Evolutionary conservation across 2,888 invertebrate species (phyloP).

Genomic region (Gastrophysa polygoni): DNA sequence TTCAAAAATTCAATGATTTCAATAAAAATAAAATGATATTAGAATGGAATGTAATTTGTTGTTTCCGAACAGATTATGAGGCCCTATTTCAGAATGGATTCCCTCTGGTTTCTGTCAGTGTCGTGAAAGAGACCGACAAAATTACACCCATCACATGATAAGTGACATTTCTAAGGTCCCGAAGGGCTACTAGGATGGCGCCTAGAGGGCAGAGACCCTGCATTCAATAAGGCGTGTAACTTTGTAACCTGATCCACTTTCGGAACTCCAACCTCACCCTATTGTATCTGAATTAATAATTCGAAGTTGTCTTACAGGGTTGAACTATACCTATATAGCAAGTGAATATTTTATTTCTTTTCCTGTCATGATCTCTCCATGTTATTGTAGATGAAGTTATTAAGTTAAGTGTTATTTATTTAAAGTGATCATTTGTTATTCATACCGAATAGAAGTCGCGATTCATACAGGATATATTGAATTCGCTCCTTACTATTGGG

Average conservation of each 20-base stretch:
- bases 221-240: conserved; percentile 14
- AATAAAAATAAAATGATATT: too few species aligned
- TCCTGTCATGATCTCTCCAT: too few species aligned
- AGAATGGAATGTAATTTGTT: too few species aligned
- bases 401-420: too few species aligned
- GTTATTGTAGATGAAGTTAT: too few species aligned
- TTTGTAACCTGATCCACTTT: conserved; percentile 14
- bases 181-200: conserved; percentile 6
- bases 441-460: too few species aligned
- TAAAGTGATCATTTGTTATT: too few species aligned
- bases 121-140: neutral
- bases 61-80: neutral
- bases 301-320: neutral
- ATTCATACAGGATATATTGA: too few species aligned
- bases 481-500: too few species aligned
- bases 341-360: neutral
- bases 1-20: too few species aligned
- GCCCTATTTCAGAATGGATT: neutral
- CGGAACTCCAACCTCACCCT: neutral
- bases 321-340: too few species aligned
- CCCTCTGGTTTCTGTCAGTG: neutral
- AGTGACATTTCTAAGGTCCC: neutral
- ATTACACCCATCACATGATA: neutral
- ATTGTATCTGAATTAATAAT: neutral
- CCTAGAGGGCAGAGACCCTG: neutral